phyloP scores from a whole-genome alignment of 2,113 vertebrate genomes.

The Gambusia affinis region DNA sequence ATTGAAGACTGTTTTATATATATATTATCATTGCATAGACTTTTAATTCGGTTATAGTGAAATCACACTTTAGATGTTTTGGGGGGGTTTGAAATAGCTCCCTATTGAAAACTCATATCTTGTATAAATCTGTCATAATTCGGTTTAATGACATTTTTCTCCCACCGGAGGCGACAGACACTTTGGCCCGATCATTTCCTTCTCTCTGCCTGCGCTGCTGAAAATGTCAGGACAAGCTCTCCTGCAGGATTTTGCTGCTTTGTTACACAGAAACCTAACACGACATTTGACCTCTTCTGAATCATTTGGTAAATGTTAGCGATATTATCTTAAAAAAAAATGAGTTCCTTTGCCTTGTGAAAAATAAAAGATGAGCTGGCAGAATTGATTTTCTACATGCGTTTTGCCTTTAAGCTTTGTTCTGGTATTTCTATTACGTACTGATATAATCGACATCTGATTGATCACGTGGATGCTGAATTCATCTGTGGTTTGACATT shows the following conservation, averaged over 20 bases:
- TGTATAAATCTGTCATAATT: slow-evolving; percentile 7
- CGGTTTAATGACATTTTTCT: not conserved
- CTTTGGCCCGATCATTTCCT: not conserved
- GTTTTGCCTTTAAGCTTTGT: slow-evolving; percentile 3
- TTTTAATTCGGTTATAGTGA: no score
- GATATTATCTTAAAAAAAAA: slow-evolving; percentile 31
- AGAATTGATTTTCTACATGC: slow-evolving; percentile 26
- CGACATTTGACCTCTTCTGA: slow-evolving; percentile 34
- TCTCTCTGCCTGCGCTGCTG: not conserved
- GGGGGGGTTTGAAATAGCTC: not conserved
- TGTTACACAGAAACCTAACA: slow-evolving; percentile 18
- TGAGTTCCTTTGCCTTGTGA: no score
- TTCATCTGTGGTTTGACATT: not conserved
- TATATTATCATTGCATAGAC: no score
- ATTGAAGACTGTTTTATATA: no score
- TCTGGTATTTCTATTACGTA: not conserved
- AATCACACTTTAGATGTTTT: no score
- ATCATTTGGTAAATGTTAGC: slow-evolving; percentile 1
- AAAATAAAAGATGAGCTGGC: no score
- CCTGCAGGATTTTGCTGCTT: slow-evolving; percentile 10
- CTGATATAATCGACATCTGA: not conserved
- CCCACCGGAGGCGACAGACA: not conserved
- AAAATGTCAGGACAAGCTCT: slow-evolving; percentile 41
- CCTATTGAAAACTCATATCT: not conserved
- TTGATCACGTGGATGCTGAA: not conserved